phyloP scores from a whole-genome alignment of 2,797 vertebrate genomes.

The Typhlichthys eigenmanni region DNA sequence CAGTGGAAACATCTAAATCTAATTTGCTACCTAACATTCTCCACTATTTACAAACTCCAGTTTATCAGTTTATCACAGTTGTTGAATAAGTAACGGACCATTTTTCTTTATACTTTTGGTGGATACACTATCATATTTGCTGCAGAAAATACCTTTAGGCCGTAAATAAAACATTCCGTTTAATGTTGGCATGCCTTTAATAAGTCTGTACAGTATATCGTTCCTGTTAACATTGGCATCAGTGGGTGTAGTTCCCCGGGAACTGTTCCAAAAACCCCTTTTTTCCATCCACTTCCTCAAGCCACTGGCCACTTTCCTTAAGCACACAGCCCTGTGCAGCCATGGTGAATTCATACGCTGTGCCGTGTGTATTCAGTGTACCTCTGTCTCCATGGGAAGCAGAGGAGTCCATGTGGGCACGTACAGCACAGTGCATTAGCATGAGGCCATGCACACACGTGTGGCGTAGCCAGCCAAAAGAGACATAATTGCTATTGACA shows the following conservation, averaged over 20 bases:
- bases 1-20: conserved; percentile 4
- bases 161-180: background rate
- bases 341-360: conserved; percentile 63
- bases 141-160: background rate
- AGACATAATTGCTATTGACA: conserved; percentile 81
- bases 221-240: conserved; percentile 42
- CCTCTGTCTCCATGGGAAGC: conserved; percentile 59
- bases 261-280: background rate
- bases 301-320: conserved; percentile 66
- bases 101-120: background rate
- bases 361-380: conserved; percentile 64
- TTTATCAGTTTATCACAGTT: no score
- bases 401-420: conserved; percentile 68
- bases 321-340: conserved; percentile 54
- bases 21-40: no score
- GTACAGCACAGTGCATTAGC: conserved; percentile 71
- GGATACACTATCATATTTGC: no score
- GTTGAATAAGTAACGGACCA: background rate
- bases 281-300: conserved; percentile 60
- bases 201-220: conserved; percentile 24
- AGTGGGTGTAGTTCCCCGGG: conserved; percentile 33
- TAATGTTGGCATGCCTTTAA: conserved; percentile 21
- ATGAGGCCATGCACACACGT: conserved; percentile 63
- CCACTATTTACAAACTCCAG: no score
- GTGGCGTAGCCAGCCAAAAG: conserved; percentile 63